phyloP scores from a whole-genome alignment of 2,888 invertebrate genomes.

The Dysmachus trigonus region DNA sequence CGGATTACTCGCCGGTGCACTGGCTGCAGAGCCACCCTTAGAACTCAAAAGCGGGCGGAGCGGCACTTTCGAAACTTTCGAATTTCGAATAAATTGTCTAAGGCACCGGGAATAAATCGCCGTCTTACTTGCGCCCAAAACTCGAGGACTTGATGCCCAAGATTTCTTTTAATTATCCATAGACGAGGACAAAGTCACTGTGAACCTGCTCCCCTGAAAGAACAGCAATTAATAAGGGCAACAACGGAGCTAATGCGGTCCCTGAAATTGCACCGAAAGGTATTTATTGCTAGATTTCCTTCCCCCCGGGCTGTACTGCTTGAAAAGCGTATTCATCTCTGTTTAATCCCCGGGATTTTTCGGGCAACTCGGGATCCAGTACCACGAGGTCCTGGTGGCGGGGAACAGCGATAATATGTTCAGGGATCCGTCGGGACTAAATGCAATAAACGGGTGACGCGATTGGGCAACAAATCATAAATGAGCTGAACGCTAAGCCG shows the following conservation, averaged over 20 bases:
- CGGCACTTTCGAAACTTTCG: background rate
- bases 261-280: background rate
- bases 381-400: background rate
- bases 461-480: background rate
- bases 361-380: background rate
- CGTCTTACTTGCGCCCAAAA: background rate
- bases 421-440: background rate
- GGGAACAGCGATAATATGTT: background rate
- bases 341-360: background rate
- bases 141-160: background rate
- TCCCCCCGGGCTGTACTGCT: background rate
- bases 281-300: background rate
- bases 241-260: background rate
- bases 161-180: constrained; percentile 25
- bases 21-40: background rate
- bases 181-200: background rate
- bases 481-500: background rate
- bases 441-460: background rate
- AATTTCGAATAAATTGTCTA: background rate
- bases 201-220: background rate
- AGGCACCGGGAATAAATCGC: background rate
- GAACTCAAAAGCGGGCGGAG: background rate
- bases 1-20: background rate
- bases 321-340: background rate
- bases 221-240: background rate